Percentiles rank a stretch among this genome's conserved stretches.
Conservation (phyloP, 2,113 vertebrate genomes). For the Fulmarus glacialis region DNA sequence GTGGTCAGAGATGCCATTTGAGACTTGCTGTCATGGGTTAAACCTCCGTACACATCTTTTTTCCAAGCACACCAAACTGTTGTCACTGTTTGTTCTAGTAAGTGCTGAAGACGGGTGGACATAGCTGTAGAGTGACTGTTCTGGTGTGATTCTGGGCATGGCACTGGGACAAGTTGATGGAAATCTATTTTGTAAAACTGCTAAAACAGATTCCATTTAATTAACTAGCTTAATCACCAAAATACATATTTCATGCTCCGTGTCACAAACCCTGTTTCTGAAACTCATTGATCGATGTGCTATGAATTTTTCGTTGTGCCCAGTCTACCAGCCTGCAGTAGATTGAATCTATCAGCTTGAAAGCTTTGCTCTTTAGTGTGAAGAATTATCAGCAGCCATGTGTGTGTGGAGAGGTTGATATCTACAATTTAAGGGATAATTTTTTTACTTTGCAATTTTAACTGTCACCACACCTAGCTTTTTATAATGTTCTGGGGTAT, state of each 20-base stretch:
- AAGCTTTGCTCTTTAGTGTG: background rate
- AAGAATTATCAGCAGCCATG: background rate
- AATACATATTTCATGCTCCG: rapidly evolving
- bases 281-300: background rate
- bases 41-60: background rate
- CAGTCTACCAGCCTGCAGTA: background rate
- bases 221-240: background rate
- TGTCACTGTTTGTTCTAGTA: background rate
- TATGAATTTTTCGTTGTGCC: background rate
- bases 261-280: background rate
- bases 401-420: background rate
- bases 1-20: background rate
- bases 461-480: background rate
- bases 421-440: background rate
- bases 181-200: background rate
- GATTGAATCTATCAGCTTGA: background rate
- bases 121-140: background rate
- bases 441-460: background rate
- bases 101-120: background rate
- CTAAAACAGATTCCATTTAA: background rate
- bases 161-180: background rate
- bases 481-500: background rate
- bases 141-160: background rate
- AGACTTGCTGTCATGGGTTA: background rate
- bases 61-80: background rate